Evolutionary conservation across 2,888 invertebrate species (phyloP).

Genomic region (Hypomecis atomaria): DNA sequence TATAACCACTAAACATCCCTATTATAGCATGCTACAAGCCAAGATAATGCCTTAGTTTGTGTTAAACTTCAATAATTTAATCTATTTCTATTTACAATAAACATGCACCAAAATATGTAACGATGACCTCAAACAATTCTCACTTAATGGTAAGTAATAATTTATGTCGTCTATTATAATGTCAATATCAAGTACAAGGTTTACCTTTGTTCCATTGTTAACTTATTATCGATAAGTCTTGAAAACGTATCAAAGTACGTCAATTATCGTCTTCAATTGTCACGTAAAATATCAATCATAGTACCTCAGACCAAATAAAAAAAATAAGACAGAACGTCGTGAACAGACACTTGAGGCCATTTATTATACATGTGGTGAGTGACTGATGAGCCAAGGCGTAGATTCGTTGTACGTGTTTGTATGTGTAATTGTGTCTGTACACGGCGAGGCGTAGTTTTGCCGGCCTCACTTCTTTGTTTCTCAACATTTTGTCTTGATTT

Average conservation of each 20-base stretch:
- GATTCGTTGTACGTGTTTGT: too few relatives aligned
- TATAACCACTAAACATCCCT: neutral
- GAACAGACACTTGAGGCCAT: too few relatives aligned
- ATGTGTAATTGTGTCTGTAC: too few relatives aligned
- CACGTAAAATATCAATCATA: constrained; percentile 17
- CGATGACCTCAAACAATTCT: constrained; percentile 27
- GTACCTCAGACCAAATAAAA: neutral
- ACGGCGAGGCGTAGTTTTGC: too few relatives aligned
- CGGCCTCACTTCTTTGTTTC: too few relatives aligned
- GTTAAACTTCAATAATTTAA: neutral
- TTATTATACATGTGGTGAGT: too few relatives aligned
- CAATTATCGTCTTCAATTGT: constrained; percentile 33
- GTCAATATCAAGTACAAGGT: neutral
- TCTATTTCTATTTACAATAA: neutral
- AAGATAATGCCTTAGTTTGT: neutral
- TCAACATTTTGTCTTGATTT: too few relatives aligned
- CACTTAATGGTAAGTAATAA: constrained; percentile 16
- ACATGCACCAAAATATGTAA: constrained; percentile 18
- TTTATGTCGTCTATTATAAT: constrained; percentile 7
- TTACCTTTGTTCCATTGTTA: neutral
- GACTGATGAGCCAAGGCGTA: too few relatives aligned
- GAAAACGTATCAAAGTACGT: constrained; percentile 21
- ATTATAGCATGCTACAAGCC: too few relatives aligned
- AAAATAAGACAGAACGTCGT: too few relatives aligned
- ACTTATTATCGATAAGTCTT: constrained; percentile 12